Evolutionary conservation across 2,113 vertebrate species (phyloP).

Genomic region (Myiagra hebetior): DNA sequence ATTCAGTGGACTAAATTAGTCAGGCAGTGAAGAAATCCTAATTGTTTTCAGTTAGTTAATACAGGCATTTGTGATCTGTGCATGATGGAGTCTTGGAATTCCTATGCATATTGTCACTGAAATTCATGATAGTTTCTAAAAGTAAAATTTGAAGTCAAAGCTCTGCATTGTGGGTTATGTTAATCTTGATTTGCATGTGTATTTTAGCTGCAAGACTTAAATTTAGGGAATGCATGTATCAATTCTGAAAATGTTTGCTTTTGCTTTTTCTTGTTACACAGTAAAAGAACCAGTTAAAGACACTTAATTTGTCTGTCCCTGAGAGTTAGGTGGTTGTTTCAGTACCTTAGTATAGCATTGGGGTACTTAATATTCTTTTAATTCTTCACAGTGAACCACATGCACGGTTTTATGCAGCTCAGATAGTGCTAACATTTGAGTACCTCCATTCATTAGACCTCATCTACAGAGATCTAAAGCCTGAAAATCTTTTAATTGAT

Average conservation of each 20-base stretch:
- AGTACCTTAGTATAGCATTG: neutral
- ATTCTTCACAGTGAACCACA: constrained; percentile 88
- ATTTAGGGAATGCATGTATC: neutral
- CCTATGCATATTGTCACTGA: neutral
- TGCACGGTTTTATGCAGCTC: constrained; percentile 98
- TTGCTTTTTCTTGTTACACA: neutral
- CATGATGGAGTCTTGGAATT: neutral
- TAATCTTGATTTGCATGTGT: neutral
- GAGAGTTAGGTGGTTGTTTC: neutral
- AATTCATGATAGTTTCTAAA: neutral
- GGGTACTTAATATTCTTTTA: constrained; percentile 35
- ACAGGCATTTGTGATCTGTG: neutral
- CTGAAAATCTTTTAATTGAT: constrained; percentile 99
- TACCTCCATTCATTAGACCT: constrained; percentile 99
- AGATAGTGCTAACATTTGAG: constrained; percentile 99
- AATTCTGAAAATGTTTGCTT: neutral
- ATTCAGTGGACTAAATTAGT: neutral
- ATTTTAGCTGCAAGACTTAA: neutral
- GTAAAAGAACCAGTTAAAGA: neutral
- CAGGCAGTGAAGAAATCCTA: neutral
- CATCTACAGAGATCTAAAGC: constrained; percentile 99
- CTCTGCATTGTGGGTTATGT: accelerated
- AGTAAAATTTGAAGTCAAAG: neutral
- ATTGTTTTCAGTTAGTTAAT: neutral
- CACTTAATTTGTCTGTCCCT: neutral